These are phyloP conservation scores for Pantherophis guttatus DNA, from an alignment of 2,113 vertebrate genomes.

Conservation along the genomic window DNA sequence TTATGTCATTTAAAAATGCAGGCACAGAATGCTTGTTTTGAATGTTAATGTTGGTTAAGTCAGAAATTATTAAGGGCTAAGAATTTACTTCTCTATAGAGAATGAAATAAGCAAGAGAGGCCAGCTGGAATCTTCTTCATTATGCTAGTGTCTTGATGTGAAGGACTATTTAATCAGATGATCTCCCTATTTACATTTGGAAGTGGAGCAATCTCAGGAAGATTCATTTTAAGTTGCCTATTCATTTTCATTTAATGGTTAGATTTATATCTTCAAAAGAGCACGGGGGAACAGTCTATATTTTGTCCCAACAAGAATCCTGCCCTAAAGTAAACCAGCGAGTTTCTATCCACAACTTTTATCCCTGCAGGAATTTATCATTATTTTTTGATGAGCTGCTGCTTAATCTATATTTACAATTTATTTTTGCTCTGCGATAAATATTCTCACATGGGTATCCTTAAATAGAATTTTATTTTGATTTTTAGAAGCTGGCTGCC, in stretches of 20 bases:
- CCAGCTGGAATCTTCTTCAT: background rate
- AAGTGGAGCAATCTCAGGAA: background rate
- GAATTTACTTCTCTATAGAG: background rate
- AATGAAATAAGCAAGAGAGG: background rate
- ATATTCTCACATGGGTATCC: slow-evolving; percentile 2
- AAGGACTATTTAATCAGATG: background rate
- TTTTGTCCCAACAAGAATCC: background rate
- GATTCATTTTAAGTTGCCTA: background rate
- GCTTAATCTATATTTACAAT: background rate
- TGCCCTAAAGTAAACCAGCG: background rate
- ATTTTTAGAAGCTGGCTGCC: slow-evolving; percentile 35
- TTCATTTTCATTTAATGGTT: background rate
- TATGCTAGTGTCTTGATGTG: background rate
- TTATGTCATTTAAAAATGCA: background rate
- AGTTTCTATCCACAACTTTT: background rate
- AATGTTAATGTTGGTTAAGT: background rate
- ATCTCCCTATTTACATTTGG: background rate
- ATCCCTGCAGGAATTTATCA: background rate
- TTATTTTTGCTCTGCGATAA: background rate
- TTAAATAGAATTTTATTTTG: slow-evolving; percentile 36
- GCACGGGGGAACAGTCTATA: background rate
- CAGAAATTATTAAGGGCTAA: background rate
- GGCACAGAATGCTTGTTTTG: background rate
- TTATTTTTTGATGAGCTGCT: background rate
- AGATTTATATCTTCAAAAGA: background rate